Percentiles rank a stretch among this genome's conserved stretches.
Evolutionary conservation across 2,888 invertebrate genomes (phyloP).

Genomic region (Vesta saturnalis): DNA sequence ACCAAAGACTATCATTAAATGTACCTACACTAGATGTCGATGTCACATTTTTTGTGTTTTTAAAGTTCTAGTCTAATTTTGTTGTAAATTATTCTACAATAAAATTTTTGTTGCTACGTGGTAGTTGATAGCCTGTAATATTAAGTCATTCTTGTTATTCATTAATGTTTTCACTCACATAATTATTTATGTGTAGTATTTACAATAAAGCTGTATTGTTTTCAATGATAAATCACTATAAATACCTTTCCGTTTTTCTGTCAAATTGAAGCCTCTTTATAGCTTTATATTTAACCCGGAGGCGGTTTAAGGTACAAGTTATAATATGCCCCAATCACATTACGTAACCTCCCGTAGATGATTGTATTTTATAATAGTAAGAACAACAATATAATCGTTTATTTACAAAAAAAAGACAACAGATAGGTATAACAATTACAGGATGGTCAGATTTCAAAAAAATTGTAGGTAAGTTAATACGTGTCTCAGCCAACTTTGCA

Average conservation of each 20-base stretch:
- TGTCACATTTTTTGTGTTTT: slow-evolving; percentile 8
- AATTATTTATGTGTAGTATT: slow-evolving; percentile 23
- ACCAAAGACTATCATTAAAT: slow-evolving; percentile 45
- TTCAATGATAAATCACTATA: slow-evolving; percentile 25
- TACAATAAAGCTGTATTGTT: slow-evolving; percentile 24
- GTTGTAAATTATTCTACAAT: slow-evolving; percentile 9
- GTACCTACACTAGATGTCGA: slow-evolving; percentile 36
- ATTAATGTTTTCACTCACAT: slow-evolving; percentile 25
- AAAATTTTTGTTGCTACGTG: slow-evolving; percentile 15
- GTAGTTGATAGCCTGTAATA: slow-evolving; percentile 15
- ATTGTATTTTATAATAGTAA: too few species aligned
- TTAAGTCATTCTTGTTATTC: slow-evolving; percentile 20
- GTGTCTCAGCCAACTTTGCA: too few species aligned
- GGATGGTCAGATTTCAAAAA: too few species aligned
- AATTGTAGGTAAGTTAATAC: too few species aligned
- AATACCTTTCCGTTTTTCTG: slow-evolving; percentile 7
- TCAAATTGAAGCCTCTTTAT: neutral
- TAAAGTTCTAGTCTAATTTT: slow-evolving; percentile 28
- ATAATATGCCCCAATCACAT: too few species aligned
- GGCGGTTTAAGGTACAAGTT: too few species aligned
- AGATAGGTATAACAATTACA: too few species aligned
- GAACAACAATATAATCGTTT: too few species aligned
- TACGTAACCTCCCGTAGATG: too few species aligned
- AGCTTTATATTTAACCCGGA: too few species aligned
- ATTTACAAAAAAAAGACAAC: too few species aligned